phyloP scores from a whole-genome alignment of 2,113 vertebrate species.

The Ictidomys tridecemlineatus region DNA sequence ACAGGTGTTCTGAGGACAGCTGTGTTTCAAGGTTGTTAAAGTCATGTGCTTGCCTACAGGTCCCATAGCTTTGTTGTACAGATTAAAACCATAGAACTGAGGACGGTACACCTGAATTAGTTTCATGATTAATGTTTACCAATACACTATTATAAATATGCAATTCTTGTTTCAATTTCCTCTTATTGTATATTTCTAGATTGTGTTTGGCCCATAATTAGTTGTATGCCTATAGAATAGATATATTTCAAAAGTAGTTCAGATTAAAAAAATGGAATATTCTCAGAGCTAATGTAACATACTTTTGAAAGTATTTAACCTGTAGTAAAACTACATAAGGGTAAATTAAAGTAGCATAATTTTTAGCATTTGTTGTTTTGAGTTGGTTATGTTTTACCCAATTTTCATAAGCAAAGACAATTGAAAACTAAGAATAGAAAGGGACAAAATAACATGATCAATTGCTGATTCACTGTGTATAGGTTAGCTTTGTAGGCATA shows the following conservation, averaged over 20 bases:
- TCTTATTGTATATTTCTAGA: background rate
- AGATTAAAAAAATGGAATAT: background rate
- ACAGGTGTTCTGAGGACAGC: background rate
- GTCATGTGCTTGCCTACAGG: accelerated
- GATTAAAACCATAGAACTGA: background rate
- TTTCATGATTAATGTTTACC: background rate
- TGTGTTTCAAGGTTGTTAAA: background rate
- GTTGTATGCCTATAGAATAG: background rate
- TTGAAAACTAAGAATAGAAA: background rate
- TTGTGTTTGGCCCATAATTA: background rate
- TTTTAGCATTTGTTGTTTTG: background rate
- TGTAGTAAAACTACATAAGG: background rate
- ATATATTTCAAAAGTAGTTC: background rate
- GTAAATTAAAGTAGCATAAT: background rate
- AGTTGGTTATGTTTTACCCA: background rate
- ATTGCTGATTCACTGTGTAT: background rate
- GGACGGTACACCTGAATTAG: background rate
- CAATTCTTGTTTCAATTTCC: background rate
- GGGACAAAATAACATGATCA: background rate
- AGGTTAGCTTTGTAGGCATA: background rate
- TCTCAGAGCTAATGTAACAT: background rate
- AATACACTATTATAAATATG: background rate
- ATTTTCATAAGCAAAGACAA: background rate
- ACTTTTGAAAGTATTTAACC: background rate
- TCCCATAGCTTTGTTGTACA: background rate